Evolutionary conservation across 2,888 invertebrate species (phyloP).

Genomic region (Epistrophella euchroma): DNA sequence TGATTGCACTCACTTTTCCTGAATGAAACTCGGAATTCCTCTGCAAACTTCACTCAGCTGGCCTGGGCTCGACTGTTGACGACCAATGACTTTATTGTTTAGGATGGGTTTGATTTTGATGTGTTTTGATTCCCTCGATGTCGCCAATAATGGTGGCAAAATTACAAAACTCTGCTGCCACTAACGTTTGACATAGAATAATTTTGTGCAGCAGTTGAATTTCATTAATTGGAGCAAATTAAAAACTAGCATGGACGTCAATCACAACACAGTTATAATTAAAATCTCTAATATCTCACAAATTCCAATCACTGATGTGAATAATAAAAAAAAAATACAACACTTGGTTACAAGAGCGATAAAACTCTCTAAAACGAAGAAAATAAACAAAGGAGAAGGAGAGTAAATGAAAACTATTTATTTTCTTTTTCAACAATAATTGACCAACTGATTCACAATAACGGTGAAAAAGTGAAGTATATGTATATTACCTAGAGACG

Average conservation of each 20-base stretch:
- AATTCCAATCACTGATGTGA: constrained; percentile 9
- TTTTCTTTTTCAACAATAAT: constrained; percentile 25
- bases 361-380: constrained; percentile 61
- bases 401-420: constrained; percentile 24
- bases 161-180: background rate
- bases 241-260: constrained; percentile 17
- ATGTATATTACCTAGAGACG: constrained; percentile 7
- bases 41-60: constrained; percentile 45
- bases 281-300: constrained; percentile 53
- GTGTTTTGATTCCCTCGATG: background rate
- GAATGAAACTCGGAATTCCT: constrained; percentile 67
- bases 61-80: constrained; percentile 16
- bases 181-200: background rate
- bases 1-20: constrained; percentile 74
- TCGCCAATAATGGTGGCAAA: constrained; percentile 10
- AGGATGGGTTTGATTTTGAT: background rate
- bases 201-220: background rate
- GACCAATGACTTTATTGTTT: constrained; percentile 22
- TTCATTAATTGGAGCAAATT: constrained; percentile 30
- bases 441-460: constrained; percentile 69
- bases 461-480: constrained; percentile 66
- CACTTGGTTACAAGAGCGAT: constrained; percentile 10
- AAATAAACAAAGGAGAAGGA: constrained; percentile 17
- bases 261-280: constrained; percentile 18
- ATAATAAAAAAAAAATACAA: background rate